Evolutionary conservation across 2,113 vertebrate genomes (phyloP).

Genomic region (Toxostoma redivivum): DNA sequence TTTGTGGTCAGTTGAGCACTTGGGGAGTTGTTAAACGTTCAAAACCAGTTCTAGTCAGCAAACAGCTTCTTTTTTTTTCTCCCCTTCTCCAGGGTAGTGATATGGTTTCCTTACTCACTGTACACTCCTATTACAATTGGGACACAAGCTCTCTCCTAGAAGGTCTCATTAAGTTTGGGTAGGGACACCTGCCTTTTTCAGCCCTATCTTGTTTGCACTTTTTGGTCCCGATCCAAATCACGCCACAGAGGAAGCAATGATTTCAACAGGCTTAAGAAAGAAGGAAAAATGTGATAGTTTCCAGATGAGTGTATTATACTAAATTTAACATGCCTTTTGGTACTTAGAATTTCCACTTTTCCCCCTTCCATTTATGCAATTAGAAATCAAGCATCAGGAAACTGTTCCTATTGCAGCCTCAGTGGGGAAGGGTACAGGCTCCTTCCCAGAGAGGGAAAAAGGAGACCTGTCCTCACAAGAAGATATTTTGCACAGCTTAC

Average conservation of each 20-base stretch:
- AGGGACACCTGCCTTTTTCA: constrained; percentile 24
- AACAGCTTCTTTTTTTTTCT: neutral
- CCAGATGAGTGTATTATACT: constrained; percentile 74
- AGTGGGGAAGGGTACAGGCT: neutral
- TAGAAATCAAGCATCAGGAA: constrained; percentile 66
- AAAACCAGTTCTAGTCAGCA: neutral
- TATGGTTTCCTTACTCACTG: neutral
- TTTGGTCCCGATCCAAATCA: neutral
- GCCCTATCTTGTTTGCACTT: constrained; percentile 11
- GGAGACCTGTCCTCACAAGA: neutral
- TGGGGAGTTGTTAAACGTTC: constrained; percentile 9
- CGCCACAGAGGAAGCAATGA: constrained; percentile 1
- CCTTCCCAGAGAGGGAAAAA: neutral
- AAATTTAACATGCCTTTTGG: constrained; percentile 70
- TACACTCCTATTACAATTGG: neutral
- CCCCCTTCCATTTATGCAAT: constrained; percentile 58
- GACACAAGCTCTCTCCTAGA: neutral
- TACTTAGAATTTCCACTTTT: constrained; percentile 71
- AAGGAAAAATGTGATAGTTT: constrained; percentile 69
- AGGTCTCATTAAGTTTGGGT: neutral
- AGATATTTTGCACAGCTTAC: constrained; percentile 36
- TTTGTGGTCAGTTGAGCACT: constrained; percentile 8
- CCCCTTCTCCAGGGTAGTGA: neutral
- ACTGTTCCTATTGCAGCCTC: constrained; percentile 1
- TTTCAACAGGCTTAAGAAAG: constrained; percentile 53